phyloP scores from a whole-genome alignment of 2,113 vertebrate genomes.

The Recurvirostra avosetta region DNA sequence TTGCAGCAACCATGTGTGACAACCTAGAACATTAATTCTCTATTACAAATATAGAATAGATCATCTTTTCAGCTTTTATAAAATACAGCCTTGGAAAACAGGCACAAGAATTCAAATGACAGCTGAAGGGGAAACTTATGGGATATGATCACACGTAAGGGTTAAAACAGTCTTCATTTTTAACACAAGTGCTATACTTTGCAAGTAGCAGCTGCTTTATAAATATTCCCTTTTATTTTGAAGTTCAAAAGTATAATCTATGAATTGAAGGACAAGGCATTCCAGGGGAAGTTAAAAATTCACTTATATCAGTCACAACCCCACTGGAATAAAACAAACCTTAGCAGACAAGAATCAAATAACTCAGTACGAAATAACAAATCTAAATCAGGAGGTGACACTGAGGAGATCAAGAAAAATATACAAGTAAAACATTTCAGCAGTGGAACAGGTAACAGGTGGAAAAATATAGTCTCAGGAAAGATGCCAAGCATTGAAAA shows the following conservation, averaged over 20 bases:
- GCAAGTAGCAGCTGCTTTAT: background rate
- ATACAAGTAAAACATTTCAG: background rate
- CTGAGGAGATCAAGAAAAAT: slow-evolving; percentile 29
- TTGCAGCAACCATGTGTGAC: background rate
- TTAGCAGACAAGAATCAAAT: slow-evolving; percentile 58
- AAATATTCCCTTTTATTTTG: background rate
- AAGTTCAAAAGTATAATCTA: background rate
- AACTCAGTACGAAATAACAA: slow-evolving; percentile 16
- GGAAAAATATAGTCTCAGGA: background rate
- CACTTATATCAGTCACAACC: background rate
- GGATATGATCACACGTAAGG: background rate
- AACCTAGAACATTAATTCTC: background rate
- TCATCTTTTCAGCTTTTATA: background rate
- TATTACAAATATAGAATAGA: background rate
- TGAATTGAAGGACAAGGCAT: background rate
- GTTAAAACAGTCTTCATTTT: background rate
- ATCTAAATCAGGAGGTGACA: slow-evolving; percentile 47
- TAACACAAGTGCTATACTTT: background rate
- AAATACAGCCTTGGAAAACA: background rate
- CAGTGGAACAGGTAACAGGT: slow-evolving; percentile 12
- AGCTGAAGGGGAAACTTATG: background rate
- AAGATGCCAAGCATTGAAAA: background rate
- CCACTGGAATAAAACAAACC: background rate
- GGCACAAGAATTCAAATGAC: background rate
- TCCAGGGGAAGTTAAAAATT: background rate